phyloP scores from a whole-genome alignment of 2,113 vertebrate genomes.

The Cheirogaleus medius region DNA sequence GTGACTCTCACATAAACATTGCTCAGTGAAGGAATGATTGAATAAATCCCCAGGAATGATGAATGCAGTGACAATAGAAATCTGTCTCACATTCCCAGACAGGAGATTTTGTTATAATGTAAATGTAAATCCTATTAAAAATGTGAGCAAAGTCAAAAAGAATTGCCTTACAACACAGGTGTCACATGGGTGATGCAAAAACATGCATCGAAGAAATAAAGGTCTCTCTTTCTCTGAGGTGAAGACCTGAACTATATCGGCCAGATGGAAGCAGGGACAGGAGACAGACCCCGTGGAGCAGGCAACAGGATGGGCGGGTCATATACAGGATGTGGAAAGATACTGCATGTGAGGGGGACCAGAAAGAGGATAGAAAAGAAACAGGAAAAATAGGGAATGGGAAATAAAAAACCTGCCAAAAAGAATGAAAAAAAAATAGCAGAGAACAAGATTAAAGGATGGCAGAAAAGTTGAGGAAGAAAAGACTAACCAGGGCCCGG shows the following conservation, averaged over 20 bases:
- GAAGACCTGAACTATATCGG: not conserved
- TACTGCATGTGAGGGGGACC: not conserved
- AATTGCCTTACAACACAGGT: not conserved
- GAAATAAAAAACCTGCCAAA: not conserved
- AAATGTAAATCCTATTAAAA: not conserved
- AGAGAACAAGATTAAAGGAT: not conserved
- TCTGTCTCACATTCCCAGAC: not conserved
- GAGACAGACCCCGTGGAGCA: not conserved
- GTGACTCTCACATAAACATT: not conserved
- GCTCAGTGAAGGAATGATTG: not conserved
- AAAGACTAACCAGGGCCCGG: not conserved
- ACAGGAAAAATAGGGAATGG: not conserved
- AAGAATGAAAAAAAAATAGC: not conserved
- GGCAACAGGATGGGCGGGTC: not conserved
- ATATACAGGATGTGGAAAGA: accelerated
- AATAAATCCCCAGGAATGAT: not conserved
- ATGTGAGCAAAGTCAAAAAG: not conserved
- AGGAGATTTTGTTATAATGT: not conserved
- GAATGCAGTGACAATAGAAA: not conserved
- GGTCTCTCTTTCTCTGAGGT: not conserved
- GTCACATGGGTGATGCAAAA: not conserved
- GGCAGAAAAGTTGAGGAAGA: not conserved
- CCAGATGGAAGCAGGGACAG: not conserved
- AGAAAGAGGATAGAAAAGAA: not conserved
- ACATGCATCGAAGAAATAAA: not conserved